Base-by-base conservation (phyloP, 2,113 vertebrate genomes). In the Fregata magnificens region DNA sequence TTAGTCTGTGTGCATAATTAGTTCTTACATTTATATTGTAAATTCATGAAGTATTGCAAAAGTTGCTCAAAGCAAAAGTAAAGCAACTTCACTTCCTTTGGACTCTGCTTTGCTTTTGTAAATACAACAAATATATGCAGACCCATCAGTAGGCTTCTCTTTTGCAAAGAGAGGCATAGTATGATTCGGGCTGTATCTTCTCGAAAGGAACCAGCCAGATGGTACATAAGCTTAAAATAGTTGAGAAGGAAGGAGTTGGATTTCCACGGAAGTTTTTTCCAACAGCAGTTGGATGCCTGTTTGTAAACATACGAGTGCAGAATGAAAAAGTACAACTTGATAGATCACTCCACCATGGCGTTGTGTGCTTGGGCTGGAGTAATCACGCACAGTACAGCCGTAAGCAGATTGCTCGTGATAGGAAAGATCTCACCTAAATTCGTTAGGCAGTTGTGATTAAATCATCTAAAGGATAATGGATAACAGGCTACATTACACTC, bases 331-430 rank as follows among this genome's bases (percentile, higher is more conserved):
- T 3, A 6, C 16, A 6, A 5, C 31, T 76, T 44, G 8, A 2
- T 2, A 10, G 29, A 4, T 15, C 1, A 0, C 15, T 66, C 53
- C 31, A 6, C 18, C 12, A 0, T 1, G 3, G 77, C 10, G 0
- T 13, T 24, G 7, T 10, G 2, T 6, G 2, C 63, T 38, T 7
- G 22, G 29, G 59, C 53, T 45, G 66, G 40, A 66, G 32, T 10
- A 6, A 36, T 8, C 15, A 0, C 0, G 5, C 15, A 0, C 0
- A 4, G 70, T 21, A 6, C 17, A 25, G 78, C 70, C 4, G 3
- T 77, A 5, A 6, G 32, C n/a, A 14, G 36, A 22, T 19, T 4
- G 2, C 47, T 86, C 7, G 0, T 3, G 13, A 4, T 11, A 28
- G 62, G 66, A 10, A 52, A 69, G 45, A 7, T 32, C 58, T 74